phyloP scores from a whole-genome alignment of 1,140 invertebrate species.

The Ceratina japonica region DNA sequence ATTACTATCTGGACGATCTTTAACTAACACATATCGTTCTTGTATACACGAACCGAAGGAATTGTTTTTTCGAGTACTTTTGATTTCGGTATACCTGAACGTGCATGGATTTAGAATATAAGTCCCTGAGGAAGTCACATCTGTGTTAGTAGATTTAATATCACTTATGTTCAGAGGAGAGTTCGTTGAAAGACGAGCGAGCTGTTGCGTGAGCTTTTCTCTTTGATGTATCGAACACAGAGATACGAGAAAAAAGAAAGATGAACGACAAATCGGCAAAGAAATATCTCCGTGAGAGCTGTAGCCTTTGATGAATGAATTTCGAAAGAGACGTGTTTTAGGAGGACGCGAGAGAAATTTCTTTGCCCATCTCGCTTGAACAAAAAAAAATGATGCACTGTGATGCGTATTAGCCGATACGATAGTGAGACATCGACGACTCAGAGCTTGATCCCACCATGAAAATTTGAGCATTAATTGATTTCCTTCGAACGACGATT shows the following conservation, averaged over 20 bases:
- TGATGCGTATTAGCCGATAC: conserved; percentile 37
- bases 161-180: too few relatives aligned
- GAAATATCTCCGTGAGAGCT: too few relatives aligned
- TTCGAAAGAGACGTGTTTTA: not conserved
- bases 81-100: conserved; percentile 20
- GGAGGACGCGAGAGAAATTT: conserved; percentile 8
- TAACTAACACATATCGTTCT: not conserved
- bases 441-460: conserved; percentile 39
- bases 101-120: conserved; percentile 16
- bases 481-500: conserved; percentile 25
- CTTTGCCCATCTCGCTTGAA: not conserved
- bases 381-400: conserved; percentile 27
- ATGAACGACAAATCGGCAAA: too few relatives aligned
- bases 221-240: too few relatives aligned
- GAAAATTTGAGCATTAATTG: conserved; percentile 23
- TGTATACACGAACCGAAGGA: not conserved
- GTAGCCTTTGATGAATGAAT: too few relatives aligned
- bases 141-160: too few relatives aligned
- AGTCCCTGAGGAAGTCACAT: not conserved
- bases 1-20: too few relatives aligned
- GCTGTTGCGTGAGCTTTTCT: too few relatives aligned
- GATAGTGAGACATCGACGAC: conserved; percentile 19
- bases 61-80: not conserved
- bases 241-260: not conserved
- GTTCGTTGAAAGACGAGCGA: not conserved